Evolutionary conservation across 2,888 invertebrate species (phyloP).

Genomic region (Bellardia bayeri): DNA sequence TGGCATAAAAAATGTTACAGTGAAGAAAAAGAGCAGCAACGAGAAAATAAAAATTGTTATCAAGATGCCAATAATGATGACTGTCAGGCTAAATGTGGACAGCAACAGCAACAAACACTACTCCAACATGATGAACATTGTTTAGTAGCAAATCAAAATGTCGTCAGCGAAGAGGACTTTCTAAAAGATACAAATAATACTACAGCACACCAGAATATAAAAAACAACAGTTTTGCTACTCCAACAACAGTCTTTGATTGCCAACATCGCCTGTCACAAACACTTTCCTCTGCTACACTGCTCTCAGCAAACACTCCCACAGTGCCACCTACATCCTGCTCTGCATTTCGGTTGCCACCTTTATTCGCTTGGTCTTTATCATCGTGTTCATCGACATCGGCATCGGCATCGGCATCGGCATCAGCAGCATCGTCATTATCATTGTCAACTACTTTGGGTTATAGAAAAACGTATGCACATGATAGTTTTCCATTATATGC

Average conservation of each 20-base stretch:
- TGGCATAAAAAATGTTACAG: slow-evolving; percentile 40
- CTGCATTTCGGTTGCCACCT: slow-evolving; percentile 34
- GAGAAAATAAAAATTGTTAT: slow-evolving; percentile 46
- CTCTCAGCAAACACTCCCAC: slow-evolving; percentile 31
- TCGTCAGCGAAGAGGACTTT: slow-evolving; percentile 53
- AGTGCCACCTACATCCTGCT: slow-evolving; percentile 35
- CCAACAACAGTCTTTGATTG: slow-evolving; percentile 36
- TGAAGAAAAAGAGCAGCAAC: slow-evolving; percentile 42
- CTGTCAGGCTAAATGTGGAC: slow-evolving; percentile 46
- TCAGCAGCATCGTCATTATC: slow-evolving; percentile 40
- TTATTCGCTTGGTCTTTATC: slow-evolving; percentile 33
- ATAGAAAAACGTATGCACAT: slow-evolving; percentile 58
- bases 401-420: slow-evolving; percentile 39
- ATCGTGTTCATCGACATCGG: slow-evolving; percentile 10
- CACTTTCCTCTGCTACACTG: slow-evolving; percentile 54
- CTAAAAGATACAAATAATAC: slow-evolving; percentile 49
- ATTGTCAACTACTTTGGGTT: slow-evolving; percentile 32
- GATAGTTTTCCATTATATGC: slow-evolving; percentile 69
- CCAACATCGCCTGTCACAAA: slow-evolving; percentile 70
- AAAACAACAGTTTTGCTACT: slow-evolving; percentile 27
- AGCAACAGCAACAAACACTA: slow-evolving; percentile 13
- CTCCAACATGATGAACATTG: slow-evolving; percentile 49
- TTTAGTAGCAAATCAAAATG: slow-evolving; percentile 71
- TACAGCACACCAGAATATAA: slow-evolving; percentile 29
- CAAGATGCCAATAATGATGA: slow-evolving; percentile 53